These are phyloP conservation scores for Lydus trimaculatus DNA, from an alignment of 2,888 invertebrate species.

Conservation along the genomic window DNA sequence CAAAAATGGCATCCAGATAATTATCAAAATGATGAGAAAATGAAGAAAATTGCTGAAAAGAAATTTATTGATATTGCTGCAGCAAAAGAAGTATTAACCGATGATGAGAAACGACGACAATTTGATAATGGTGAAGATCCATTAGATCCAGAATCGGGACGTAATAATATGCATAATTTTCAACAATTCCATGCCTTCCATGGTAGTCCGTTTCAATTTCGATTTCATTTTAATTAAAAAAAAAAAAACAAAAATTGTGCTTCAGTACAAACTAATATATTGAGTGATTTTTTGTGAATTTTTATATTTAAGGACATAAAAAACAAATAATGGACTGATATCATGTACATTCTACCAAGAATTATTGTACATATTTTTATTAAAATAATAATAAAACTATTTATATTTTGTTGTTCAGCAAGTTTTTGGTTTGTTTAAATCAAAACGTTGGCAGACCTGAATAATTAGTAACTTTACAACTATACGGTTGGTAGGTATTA, in stretches of 20 bases:
- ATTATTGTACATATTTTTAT: slow-evolving; percentile 30
- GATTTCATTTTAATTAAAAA: slow-evolving; percentile 93
- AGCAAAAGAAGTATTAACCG: slow-evolving; percentile 94
- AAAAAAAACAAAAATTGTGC: background rate
- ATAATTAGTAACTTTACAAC: background rate
- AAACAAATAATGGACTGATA: slow-evolving; percentile 33
- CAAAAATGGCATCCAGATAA: slow-evolving; percentile 99
- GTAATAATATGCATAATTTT: slow-evolving; percentile 77
- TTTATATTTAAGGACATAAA: slow-evolving; percentile 14
- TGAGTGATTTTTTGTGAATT: background rate
- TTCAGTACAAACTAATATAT: background rate
- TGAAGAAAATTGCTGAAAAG: slow-evolving; percentile 94
- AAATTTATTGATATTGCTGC: slow-evolving; percentile 99
- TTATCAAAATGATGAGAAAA: slow-evolving; percentile 79
- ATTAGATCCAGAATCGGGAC: slow-evolving; percentile 88
- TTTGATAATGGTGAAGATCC: slow-evolving; percentile 98
- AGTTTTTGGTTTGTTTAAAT: background rate
- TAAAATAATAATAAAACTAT: slow-evolving; percentile 26
- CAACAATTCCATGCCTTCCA: slow-evolving; percentile 68
- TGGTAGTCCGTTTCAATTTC: slow-evolving; percentile 95
- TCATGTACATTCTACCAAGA: slow-evolving; percentile 30
- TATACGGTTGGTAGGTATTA: background rate
- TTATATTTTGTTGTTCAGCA: slow-evolving; percentile 22
- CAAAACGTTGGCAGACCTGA: background rate
- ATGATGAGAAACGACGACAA: slow-evolving; percentile 90